Evolutionary conservation across 2,113 vertebrate genomes (phyloP).

Genomic region (Leucoraja erinaceus): DNA sequence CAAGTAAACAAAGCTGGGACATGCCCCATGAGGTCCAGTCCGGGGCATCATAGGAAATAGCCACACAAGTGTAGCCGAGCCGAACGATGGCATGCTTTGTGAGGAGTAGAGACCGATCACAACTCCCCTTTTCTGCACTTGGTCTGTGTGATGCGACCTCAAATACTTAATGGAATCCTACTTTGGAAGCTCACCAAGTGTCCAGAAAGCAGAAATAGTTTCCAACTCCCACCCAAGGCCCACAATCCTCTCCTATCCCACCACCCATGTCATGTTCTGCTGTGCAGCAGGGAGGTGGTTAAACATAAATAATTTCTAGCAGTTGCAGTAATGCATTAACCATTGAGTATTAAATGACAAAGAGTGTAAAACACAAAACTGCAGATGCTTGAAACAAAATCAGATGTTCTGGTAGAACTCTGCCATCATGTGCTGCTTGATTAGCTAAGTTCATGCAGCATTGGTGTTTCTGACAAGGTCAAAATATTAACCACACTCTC

Average conservation of each 20-base stretch:
- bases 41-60: not conserved
- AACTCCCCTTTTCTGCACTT: not conserved
- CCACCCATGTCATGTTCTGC: not conserved
- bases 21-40: not conserved
- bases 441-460: too few relatives aligned
- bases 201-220: not conserved
- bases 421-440: too few relatives aligned
- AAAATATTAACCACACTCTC: not conserved
- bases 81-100: not conserved
- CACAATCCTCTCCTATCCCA: not conserved
- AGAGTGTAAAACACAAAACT: too few relatives aligned
- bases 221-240: not conserved
- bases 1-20: not conserved
- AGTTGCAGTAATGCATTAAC: not conserved
- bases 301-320: not conserved
- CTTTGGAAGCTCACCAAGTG: not conserved
- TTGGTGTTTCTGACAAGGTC: too few relatives aligned
- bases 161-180: not conserved
- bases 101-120: not conserved
- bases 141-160: not conserved
- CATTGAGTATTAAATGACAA: not conserved
- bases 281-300: not conserved
- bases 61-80: not conserved
- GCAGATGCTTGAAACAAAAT: too few relatives aligned
- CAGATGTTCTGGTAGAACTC: too few relatives aligned